Evolutionary conservation across 2,797 vertebrate species (phyloP).

Genomic region (Picus viridis): DNA sequence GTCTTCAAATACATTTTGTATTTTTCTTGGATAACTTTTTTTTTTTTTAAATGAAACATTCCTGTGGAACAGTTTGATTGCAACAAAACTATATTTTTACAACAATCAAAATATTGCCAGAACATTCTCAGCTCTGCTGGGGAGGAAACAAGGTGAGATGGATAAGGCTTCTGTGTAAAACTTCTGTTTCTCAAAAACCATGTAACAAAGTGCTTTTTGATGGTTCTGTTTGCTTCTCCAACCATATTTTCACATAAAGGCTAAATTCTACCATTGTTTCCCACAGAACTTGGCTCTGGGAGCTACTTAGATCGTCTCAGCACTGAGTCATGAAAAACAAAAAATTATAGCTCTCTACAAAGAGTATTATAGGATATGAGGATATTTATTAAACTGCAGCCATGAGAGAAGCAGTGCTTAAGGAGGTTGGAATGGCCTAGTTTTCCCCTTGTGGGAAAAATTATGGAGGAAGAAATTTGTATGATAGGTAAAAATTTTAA

Average conservation of each 20-base stretch:
- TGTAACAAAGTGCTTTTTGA: neutral
- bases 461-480: neutral
- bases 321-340: neutral
- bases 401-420: neutral
- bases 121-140: conserved; percentile 20
- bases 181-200: conserved; percentile 24
- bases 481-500: neutral
- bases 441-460: neutral
- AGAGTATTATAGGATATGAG: neutral
- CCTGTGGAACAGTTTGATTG: conserved; percentile 45
- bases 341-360: neutral
- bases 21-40: conserved; percentile 5
- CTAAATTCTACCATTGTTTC: neutral
- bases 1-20: conserved; percentile 30
- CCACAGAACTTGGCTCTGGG: neutral
- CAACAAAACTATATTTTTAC: conserved; percentile 35
- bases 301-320: neutral
- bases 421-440: neutral
- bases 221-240: conserved; percentile 6
- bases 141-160: conserved; percentile 40
- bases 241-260: neutral
- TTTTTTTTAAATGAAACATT: neutral
- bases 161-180: conserved; percentile 15
- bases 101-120: conserved; percentile 50
- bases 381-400: neutral